A percentile compares a stretch with the other conserved stretches of the same genome.
These are phyloP conservation scores for Proterorhinus semilunaris DNA, from an alignment of 2,113 vertebrate species.

Conservation along the genomic window DNA sequence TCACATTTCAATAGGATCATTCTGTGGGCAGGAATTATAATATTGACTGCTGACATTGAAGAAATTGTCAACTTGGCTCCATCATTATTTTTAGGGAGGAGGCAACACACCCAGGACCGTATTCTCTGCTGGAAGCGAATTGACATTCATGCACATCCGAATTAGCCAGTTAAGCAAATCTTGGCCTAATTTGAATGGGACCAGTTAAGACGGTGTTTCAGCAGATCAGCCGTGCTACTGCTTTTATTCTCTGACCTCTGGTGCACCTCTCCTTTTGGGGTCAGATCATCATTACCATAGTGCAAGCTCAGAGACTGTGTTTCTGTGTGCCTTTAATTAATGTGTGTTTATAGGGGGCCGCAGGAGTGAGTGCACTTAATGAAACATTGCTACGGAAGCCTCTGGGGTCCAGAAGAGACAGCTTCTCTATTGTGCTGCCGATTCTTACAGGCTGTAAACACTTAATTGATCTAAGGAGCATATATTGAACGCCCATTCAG, in stretches of 20 bases:
- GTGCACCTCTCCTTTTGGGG: conserved; percentile 91
- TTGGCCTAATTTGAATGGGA: conserved; percentile 95
- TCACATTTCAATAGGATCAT: not conserved
- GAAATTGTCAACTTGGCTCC: conserved; percentile 91
- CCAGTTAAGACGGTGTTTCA: conserved; percentile 92
- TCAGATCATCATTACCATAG: conserved; percentile 99
- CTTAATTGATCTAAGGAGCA: conserved; percentile 92
- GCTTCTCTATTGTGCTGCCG: conserved; percentile 91
- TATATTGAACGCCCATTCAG: conserved; percentile 79
- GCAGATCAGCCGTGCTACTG: conserved; percentile 89
- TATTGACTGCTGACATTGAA: conserved; percentile 60
- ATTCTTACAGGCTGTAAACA: conserved; percentile 89
- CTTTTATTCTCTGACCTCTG: conserved; percentile 96
- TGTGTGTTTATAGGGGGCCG: conserved; percentile 97
- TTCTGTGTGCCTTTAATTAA: conserved; percentile 98
- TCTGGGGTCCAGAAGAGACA: conserved; percentile 90
- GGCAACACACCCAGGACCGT: conserved; percentile 77
- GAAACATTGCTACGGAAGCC: conserved; percentile 93
- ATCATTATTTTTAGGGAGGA: conserved; percentile 77
- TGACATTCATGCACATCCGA: conserved; percentile 95
- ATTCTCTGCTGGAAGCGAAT: conserved; percentile 90
- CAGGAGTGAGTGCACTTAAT: conserved; percentile 96
- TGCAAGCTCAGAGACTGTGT: conserved; percentile 97
- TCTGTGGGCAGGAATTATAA: conserved; percentile 44
- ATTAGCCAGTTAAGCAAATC: conserved; percentile 97